phyloP scores from a whole-genome alignment of 2,888 invertebrate species.

The Drosophila anomalata region DNA sequence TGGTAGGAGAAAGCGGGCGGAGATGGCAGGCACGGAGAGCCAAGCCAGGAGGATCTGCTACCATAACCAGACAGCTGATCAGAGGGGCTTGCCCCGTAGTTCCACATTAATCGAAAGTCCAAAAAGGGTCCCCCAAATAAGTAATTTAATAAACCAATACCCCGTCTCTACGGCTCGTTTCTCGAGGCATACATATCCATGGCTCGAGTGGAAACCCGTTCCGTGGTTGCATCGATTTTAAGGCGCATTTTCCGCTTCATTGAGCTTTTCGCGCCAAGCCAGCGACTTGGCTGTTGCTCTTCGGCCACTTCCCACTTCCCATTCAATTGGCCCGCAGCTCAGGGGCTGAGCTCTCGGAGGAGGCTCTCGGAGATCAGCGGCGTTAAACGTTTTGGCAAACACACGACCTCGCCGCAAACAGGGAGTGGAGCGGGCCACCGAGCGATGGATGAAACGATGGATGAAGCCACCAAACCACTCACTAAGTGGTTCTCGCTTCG shows the following conservation, averaged over 20 bases:
- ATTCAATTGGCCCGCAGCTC: slow-evolving; percentile 47
- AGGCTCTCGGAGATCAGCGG: slow-evolving; percentile 50
- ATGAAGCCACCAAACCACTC: slow-evolving; percentile 38
- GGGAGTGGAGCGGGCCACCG: slow-evolving; percentile 11
- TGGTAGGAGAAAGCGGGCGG: slow-evolving; percentile 11
- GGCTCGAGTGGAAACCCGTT: slow-evolving; percentile 59
- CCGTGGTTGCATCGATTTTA: slow-evolving; percentile 68
- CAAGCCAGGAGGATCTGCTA: slow-evolving; percentile 24
- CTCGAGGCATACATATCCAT: background rate
- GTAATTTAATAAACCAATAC: slow-evolving; percentile 43
- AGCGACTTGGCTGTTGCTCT: slow-evolving; percentile 49
- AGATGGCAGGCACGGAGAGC: background rate
- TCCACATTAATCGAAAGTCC: slow-evolving; percentile 76
- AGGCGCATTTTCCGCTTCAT: slow-evolving; percentile 78
- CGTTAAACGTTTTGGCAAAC: slow-evolving; percentile 79
- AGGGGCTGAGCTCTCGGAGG: slow-evolving; percentile 59
- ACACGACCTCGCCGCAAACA: slow-evolving; percentile 47
- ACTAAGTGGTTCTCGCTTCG: slow-evolving; percentile 31
- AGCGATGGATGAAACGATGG: slow-evolving; percentile 24
- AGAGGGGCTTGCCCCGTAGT: slow-evolving; percentile 79
- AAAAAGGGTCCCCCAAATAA: slow-evolving; percentile 49
- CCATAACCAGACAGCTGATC: slow-evolving; percentile 66
- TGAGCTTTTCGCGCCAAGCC: slow-evolving; percentile 53
- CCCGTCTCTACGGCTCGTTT: slow-evolving; percentile 12
- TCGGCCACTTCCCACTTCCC: slow-evolving; percentile 45